phyloP scores from a whole-genome alignment of 2,888 invertebrate genomes.

The Dicyrtomina minuta region DNA sequence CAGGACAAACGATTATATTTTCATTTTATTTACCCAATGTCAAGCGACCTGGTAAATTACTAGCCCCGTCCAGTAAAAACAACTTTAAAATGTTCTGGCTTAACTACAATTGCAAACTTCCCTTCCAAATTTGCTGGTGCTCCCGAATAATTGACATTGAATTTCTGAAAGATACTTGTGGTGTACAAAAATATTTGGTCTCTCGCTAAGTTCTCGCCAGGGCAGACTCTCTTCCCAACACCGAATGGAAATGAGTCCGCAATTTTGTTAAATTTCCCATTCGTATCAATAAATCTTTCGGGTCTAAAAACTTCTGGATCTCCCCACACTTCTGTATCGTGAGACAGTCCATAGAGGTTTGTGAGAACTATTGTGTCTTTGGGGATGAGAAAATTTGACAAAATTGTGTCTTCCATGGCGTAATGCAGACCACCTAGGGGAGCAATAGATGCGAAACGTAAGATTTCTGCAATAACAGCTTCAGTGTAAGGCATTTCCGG shows the following conservation, averaged over 20 bases:
- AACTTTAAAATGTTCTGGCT: not conserved
- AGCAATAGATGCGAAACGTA: not conserved
- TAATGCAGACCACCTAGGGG: conserved; percentile 4
- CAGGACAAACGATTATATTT: too few species aligned
- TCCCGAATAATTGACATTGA: not conserved
- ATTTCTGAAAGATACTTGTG: too few species aligned
- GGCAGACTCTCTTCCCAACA: too few species aligned
- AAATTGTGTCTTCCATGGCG: not conserved
- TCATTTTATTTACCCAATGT: too few species aligned
- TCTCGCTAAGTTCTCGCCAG: not conserved
- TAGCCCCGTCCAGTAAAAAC: too few species aligned
- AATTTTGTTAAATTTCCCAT: too few species aligned
- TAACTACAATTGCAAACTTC: not conserved
- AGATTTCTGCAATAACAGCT: too few species aligned
- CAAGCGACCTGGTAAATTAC: too few species aligned
- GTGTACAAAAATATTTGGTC: conserved; percentile 7
- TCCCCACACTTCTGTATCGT: conserved; percentile 7
- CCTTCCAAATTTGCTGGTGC: not conserved
- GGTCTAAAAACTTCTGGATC: conserved; percentile 13
- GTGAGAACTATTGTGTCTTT: conserved; percentile 10
- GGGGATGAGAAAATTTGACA: too few species aligned
- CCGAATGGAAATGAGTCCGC: too few species aligned
- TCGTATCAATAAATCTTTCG: too few species aligned
- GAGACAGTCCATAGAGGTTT: not conserved
- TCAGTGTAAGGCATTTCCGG: too few species aligned